Evolutionary conservation across 2,113 vertebrate genomes (phyloP), one percentile per base, ranked within the genome.

Genomic region (Gila orcuttii): DNA sequence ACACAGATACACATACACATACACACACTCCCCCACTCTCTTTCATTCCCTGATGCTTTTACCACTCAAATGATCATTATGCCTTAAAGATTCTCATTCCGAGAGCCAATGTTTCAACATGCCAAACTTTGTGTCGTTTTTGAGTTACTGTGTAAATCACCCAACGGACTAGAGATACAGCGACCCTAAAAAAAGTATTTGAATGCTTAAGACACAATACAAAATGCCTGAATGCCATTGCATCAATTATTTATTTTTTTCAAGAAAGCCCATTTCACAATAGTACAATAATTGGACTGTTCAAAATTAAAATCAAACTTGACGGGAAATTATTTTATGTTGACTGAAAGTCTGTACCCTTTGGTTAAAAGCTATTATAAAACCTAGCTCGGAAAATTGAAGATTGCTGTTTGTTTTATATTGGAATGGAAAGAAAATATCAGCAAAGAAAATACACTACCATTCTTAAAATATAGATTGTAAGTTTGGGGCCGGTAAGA

Each of bases 121-220:
- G 39, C 39, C 39, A 74, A 74, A 74, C 42, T 15, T 25, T 47
- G 42, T 47, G n/a, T 74, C 47, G 12, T 47, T 74, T 74, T 50
- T 75, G 9, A 25, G 11, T 74, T 47, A 7, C 71, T 47, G 31
- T n/a, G n/a, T 42, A 73, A 45, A 75, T 75, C 71, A 47, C 39
- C 39, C 4, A n/a, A 42, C 5, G 6, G 23, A 25, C 39, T 13
- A 12, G 71, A 47, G 12, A 45, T 25, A 2, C 2, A 47, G 3
- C 50, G 42, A 50, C 73, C 73, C n/a, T 45, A 9, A 47, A 50
- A 50, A 25, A 75, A 75, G 13, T 75, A 75, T 75, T 75, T 75
- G 42, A 75, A 50, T 3, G 2, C 12, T 75, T 50, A 17, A 28
- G 73, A 42, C 73, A 28, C 23, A 74, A 6, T 15, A 3, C 6